A percentile compares a stretch with the other conserved stretches of the same genome.
These are phyloP conservation scores for Danio kyathit DNA, from an alignment of 2,797 vertebrate genomes.

Conservation along the genomic window DNA sequence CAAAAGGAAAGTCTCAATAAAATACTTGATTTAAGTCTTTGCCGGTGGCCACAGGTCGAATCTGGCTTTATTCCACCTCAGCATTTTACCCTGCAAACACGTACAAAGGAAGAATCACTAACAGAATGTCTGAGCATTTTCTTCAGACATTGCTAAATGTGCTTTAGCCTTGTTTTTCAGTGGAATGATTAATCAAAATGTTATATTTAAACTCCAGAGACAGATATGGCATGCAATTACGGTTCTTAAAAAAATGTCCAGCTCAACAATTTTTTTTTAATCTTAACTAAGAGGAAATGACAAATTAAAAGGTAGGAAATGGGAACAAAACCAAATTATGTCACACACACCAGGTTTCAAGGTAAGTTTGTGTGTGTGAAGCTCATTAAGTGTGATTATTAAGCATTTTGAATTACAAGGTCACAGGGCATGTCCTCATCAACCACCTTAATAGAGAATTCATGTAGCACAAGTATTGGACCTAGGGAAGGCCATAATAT, in stretches of 20 bases:
- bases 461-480: too few species aligned
- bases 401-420: too few species aligned
- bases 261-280: too few species aligned
- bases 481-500: too few species aligned
- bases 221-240: background rate
- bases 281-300: too few species aligned
- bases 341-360: too few species aligned
- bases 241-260: background rate
- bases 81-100: conserved; percentile 21
- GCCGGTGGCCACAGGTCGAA: conserved; percentile 69
- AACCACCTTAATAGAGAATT: too few species aligned
- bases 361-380: too few species aligned
- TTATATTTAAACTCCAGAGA: conserved; percentile 13
- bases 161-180: conserved; percentile 10
- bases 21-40: conserved; percentile 74
- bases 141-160: background rate
- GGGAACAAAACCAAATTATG: too few species aligned
- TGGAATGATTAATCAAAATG: conserved; percentile 1
- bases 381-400: too few species aligned
- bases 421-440: too few species aligned
- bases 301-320: too few species aligned
- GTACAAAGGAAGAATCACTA: conserved; percentile 9
- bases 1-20: conserved; percentile 80
- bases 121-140: conserved; percentile 17
- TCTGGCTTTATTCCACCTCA: conserved; percentile 27